Evolutionary conservation across 2,797 vertebrate species (phyloP).

Genomic region (Pyrocephalus nanus): DNA sequence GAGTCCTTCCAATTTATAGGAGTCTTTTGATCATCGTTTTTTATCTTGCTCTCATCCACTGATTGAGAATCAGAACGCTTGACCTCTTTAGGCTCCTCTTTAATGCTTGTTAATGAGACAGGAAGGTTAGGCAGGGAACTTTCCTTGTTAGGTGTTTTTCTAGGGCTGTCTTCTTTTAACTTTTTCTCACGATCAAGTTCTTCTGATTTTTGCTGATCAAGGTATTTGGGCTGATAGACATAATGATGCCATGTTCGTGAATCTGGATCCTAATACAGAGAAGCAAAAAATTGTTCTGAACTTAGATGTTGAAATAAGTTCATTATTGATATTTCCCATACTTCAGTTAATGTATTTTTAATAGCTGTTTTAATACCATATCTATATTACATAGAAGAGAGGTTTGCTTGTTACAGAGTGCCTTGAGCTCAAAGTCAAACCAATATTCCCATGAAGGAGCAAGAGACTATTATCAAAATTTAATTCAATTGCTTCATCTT

Average conservation of each 20-base stretch:
- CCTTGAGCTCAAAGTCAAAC: constrained; percentile 22
- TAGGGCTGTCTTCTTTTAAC: constrained; percentile 87
- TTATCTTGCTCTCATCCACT: constrained; percentile 84
- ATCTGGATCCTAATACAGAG: constrained; percentile 86
- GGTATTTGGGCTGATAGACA: constrained; percentile 91
- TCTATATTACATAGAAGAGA: neutral
- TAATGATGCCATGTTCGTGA: constrained; percentile 90
- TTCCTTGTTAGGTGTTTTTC: constrained; percentile 90
- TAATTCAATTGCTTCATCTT: constrained; percentile 43
- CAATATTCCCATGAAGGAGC: constrained; percentile 28
- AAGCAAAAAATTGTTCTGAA: constrained; percentile 30
- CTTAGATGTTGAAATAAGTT: neutral
- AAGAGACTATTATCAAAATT: constrained; percentile 30
- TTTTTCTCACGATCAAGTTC: constrained; percentile 86
- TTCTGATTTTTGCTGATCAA: constrained; percentile 87
- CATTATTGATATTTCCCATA: neutral
- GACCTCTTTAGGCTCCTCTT: constrained; percentile 86
- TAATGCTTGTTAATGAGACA: constrained; percentile 80
- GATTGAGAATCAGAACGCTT: constrained; percentile 82
- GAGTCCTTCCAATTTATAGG: constrained; percentile 89
- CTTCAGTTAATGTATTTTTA: constrained; percentile 1
- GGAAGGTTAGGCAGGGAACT: constrained; percentile 77
- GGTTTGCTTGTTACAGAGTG: neutral
- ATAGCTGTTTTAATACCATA: constrained; percentile 10
- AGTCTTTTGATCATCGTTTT: constrained; percentile 85